These are phyloP conservation scores for Paramuricea clavata DNA, from an alignment of 92 coral and sea anemone species.

Conservation along the genomic window DNA sequence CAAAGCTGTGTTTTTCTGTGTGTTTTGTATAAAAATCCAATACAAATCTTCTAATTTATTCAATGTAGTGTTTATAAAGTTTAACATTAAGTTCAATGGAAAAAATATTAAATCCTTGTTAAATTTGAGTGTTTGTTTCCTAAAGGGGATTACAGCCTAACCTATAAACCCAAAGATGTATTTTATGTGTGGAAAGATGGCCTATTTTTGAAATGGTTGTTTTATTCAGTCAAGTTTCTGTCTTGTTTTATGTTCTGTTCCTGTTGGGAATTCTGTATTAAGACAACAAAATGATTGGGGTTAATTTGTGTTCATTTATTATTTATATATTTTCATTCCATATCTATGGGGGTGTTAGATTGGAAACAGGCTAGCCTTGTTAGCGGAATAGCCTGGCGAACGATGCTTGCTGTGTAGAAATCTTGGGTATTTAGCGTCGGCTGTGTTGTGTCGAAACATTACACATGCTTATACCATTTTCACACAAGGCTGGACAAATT, in stretches of 20 bases:
- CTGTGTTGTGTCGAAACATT: no score
- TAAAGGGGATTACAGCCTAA: background rate
- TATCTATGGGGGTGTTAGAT: background rate
- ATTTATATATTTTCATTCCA: background rate
- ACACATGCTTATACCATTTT: no score
- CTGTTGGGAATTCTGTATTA: background rate
- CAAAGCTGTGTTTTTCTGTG: background rate
- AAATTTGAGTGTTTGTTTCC: background rate
- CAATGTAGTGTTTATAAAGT: background rate
- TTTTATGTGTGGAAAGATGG: background rate
- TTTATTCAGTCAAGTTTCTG: background rate
- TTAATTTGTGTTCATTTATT: background rate
- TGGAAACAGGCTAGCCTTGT: background rate
- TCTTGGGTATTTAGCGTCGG: no score
- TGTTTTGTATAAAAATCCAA: background rate
- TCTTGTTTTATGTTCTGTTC: background rate
- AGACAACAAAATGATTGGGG: background rate
- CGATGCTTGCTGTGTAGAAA: no score
- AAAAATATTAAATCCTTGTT: background rate
- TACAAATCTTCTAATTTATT: background rate
- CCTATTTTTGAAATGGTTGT: background rate
- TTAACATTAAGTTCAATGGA: background rate
- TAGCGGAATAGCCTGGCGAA: no score
- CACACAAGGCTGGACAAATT: no score
- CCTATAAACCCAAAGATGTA: background rate